Evolutionary conservation across 2,113 vertebrate genomes (phyloP).

Genomic region (Periophthalmodon schlosseri): DNA sequence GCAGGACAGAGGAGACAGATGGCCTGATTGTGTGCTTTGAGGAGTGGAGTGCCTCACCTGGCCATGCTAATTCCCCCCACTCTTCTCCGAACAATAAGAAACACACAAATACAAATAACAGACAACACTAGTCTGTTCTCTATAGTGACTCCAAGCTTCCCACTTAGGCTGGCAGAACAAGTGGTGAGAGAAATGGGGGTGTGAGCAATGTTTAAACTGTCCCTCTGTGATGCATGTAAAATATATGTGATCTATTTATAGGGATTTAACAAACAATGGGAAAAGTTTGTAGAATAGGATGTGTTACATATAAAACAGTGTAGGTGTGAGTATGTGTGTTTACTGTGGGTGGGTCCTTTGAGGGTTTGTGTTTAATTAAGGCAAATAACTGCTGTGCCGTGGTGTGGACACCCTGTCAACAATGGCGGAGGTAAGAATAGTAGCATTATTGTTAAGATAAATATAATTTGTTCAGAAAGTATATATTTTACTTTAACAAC

Average conservation of each 20-base stretch:
- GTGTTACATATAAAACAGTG: not conserved
- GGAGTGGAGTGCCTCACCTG: slow-evolving; percentile 42
- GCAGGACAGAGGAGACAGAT: slow-evolving; percentile 53
- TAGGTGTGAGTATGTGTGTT: not conserved
- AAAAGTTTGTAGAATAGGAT: not conserved
- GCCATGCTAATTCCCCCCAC: slow-evolving; percentile 22
- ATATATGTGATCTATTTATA: slow-evolving; percentile 3
- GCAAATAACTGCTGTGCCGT: not conserved
- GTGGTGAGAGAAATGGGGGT: slow-evolving; percentile 1
- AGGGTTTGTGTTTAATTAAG: slow-evolving; percentile 2
- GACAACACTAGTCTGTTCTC: slow-evolving; percentile 3
- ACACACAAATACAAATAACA: slow-evolving; percentile 19
- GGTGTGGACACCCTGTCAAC: not conserved
- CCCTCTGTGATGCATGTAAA: not conserved
- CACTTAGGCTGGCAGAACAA: slow-evolving; percentile 3
- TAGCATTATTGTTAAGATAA: not conserved
- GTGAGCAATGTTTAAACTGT: not conserved
- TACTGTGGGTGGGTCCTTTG: not conserved
- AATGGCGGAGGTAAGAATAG: not conserved
- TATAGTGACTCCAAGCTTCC: not conserved
- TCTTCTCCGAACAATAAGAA: slow-evolving; percentile 39
- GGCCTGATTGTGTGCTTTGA: slow-evolving; percentile 47
- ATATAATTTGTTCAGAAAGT: not conserved
- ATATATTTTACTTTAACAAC: not conserved
- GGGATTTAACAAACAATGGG: not conserved